phyloP scores from a whole-genome alignment of 2,113 vertebrate species.

The Tychaedon coryphoeus region DNA sequence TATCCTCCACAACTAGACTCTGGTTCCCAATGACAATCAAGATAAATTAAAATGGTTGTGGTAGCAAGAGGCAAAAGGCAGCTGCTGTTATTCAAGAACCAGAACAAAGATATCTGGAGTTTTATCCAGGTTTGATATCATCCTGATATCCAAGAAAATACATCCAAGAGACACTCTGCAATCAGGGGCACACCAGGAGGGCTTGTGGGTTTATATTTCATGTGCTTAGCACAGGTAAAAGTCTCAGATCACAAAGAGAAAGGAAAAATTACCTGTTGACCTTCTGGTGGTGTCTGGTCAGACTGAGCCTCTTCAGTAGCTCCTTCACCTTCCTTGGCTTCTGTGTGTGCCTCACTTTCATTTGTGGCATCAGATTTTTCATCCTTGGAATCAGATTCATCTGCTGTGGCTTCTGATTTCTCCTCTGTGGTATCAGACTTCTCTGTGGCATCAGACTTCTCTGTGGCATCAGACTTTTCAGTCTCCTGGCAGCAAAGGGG shows the following conservation, averaged over 20 bases:
- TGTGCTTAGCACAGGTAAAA: neutral
- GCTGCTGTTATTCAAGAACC: neutral
- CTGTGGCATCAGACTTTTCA: conserved; percentile 45
- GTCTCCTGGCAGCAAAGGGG: conserved; percentile 56
- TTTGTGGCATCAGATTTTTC: neutral
- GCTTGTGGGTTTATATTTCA: neutral
- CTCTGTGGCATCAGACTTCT: conserved; percentile 22
- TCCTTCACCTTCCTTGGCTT: neutral
- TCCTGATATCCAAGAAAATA: neutral
- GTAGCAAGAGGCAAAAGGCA: neutral
- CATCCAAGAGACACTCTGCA: neutral
- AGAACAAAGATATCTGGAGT: neutral
- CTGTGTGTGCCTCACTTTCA: conserved; percentile 7
- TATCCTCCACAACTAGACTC: neutral
- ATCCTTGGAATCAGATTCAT: neutral
- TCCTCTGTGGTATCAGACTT: neutral
- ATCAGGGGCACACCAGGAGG: neutral
- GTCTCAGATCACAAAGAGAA: neutral
- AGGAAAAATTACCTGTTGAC: conserved; percentile 55
- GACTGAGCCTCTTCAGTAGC: neutral
- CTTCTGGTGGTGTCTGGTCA: conserved; percentile 13
- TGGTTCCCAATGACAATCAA: neutral
- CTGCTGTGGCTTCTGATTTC: neutral
- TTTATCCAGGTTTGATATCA: neutral
- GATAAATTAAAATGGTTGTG: neutral